Base-by-base conservation (phyloP, 2,797 vertebrate species). In the Enteromius anoplus region DNA sequence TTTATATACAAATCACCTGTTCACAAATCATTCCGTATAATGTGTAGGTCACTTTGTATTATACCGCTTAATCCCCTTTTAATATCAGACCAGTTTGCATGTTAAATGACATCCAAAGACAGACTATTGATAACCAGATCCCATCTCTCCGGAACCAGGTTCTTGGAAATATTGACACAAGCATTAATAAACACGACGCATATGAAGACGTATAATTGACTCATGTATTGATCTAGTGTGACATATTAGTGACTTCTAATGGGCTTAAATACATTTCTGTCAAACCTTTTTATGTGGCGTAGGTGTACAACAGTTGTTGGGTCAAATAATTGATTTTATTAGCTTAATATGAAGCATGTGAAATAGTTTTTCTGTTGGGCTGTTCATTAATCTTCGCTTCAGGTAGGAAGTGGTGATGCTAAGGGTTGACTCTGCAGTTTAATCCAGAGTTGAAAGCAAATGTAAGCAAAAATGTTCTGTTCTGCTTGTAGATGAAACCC, bases 31-130 rank as follows among this genome's bases (percentile, higher is more conserved):
- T 83, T 76, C 65, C 32, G 17, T 34, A 42, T 66, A 45, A 71
- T 32, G 17, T 60, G 77, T 73, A 85, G 75, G 84, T 71, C 84
- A 78, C 47, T 80, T 81, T 81, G 40, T 49, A 60, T 87, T 84
- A 42, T 78, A 26, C 70, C 76, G 49, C 26, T 14, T 80, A 40
- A 83, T 32, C 69, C 40, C 42, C 12, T 72, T 80, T 23, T 71
- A 62, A 4, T 40, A 14, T 75, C n/a, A 4, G 40, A 68, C 42
- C 10, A 53, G 26, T 45, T 8, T 8, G 0, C 21, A 4, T 71
- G 29, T 70, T 37, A 69, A 82, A 69, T 15, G 2, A 60, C 47
- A 15, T 45, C 12, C 37, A 37, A 40, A 60, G 34, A 32, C 15
- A 15, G 34, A 47, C 69, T 29, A 37, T 26, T 55, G 62, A 9